Base-by-base conservation (phyloP, 2,113 vertebrate genomes). In the Lichenostomus cassidix region DNA sequence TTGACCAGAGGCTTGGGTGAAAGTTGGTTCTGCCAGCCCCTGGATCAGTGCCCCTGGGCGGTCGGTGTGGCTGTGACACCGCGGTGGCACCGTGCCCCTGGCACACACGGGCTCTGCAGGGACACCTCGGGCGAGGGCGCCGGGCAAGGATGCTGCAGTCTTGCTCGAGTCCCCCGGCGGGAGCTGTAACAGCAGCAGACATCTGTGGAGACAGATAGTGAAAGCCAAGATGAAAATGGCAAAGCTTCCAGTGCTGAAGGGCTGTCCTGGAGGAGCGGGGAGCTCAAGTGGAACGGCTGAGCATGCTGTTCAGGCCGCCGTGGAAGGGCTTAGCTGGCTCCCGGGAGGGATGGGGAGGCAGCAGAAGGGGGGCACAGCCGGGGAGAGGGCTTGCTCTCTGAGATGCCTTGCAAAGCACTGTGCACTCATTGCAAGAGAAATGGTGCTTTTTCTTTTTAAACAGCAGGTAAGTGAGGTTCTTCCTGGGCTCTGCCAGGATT, bases 151-250 rank as follows among this genome's bases (percentile, higher is more conserved):
- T 49, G 64, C 76, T 4, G 6, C 64, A 11, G 84, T 14, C 71
- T 28, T 74, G 78, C 46, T 27, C 5, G 56, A 92, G 64, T 95
- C 80, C 92, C 87, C 82, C 3, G 1, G 73, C 41, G 2, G 60
- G 92, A 94, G 64, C 92, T 83, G 81, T 92, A 85, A 58, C 68
- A 88, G 90, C 94, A 77, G 91, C 92, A 93, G 95, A 63, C 71
- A 87, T 94, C 93, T 95, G 93, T 85, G 90, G 88, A 96, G 91
- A 81, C 83, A 96, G 97, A 97, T 97, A 96, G 93, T 7, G 84
- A 92, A 87, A 90, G 83, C 79, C 85, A 83, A 69, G 96, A 95
- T 78, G 90, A 23, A 86, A 91, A 91, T 37, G 92, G 95, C 79
- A 92, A 76, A 82, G 79, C 89, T 67, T 92, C 62, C 53, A 63